These are phyloP conservation scores for Semaprochilodus insignis DNA, from an alignment of 2,797 vertebrate genomes.

Conservation along the genomic window DNA sequence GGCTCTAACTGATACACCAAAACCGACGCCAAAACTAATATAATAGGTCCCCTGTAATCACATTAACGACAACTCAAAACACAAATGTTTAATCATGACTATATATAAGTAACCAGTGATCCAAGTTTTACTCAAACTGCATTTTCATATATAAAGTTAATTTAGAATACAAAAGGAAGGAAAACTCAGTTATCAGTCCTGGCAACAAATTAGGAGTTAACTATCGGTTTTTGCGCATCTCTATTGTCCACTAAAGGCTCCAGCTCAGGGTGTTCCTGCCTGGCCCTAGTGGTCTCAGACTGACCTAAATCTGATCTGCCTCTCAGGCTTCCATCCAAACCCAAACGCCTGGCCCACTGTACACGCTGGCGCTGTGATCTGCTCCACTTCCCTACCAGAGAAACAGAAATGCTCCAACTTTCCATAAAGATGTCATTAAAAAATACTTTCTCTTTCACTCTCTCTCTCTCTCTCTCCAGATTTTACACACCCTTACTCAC, in stretches of 20 bases:
- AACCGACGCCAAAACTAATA: no score
- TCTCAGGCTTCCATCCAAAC: constrained; percentile 54
- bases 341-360: constrained; percentile 35
- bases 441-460: constrained; percentile 38
- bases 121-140: no score
- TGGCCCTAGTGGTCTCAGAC: constrained; percentile 11
- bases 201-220: no score
- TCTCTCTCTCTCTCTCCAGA: constrained; percentile 4
- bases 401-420: constrained; percentile 47
- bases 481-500: constrained; percentile 1
- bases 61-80: no score
- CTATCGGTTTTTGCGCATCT: neutral
- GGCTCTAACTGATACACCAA: no score
- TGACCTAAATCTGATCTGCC: constrained; percentile 63
- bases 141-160: no score
- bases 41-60: no score
- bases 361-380: neutral
- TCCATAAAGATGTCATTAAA: constrained; percentile 54
- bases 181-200: no score
- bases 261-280: constrained; percentile 32
- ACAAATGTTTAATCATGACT: no score
- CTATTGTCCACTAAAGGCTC: constrained; percentile 14
- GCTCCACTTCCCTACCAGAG: constrained; percentile 26
- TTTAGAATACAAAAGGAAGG: no score
- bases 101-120: no score